These are phyloP conservation scores for Pyrrhia umbra DNA, from an alignment of 2,888 invertebrate genomes.

Conservation along the genomic window DNA sequence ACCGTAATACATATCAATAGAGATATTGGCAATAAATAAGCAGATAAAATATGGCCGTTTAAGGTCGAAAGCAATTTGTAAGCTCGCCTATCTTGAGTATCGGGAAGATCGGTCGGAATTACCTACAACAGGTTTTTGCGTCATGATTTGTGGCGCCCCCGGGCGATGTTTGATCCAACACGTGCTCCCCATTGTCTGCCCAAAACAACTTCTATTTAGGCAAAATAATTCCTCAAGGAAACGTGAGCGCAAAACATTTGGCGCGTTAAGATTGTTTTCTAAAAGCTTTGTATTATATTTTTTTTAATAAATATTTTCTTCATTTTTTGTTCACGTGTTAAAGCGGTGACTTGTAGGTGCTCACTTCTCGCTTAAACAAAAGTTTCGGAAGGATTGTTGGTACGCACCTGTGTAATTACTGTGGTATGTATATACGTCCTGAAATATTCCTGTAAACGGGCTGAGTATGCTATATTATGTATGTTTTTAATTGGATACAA, in stretches of 20 bases:
- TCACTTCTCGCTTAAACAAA: conserved; percentile 9
- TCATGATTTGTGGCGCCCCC: conserved; percentile 87
- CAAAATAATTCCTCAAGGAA: conserved; percentile 78
- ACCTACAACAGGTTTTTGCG: conserved; percentile 88
- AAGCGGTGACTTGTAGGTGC: conserved; percentile 14
- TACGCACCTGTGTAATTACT: neutral
- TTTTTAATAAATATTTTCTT: conserved; percentile 5
- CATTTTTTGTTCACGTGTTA: conserved; percentile 8
- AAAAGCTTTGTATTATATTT: conserved; percentile 16
- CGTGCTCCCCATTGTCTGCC: conserved; percentile 79
- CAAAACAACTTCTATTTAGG: conserved; percentile 84
- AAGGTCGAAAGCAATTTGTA: conserved; percentile 87
- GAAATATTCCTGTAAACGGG: no score
- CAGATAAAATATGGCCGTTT: conserved; percentile 85
- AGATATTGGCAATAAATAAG: conserved; percentile 83
- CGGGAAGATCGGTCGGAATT: conserved; percentile 83
- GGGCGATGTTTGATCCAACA: conserved; percentile 86
- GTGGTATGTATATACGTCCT: no score
- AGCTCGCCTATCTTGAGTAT: conserved; percentile 83
- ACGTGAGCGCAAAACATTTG: conserved; percentile 61
- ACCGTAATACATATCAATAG: conserved; percentile 68
- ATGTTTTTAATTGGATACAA: neutral
- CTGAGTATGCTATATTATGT: no score
- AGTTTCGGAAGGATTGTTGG: conserved; percentile 12
- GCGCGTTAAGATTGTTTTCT: conserved; percentile 35